Conservation (phyloP, 2,797 vertebrate species). For the Chiroxiphia lanceolata region DNA sequence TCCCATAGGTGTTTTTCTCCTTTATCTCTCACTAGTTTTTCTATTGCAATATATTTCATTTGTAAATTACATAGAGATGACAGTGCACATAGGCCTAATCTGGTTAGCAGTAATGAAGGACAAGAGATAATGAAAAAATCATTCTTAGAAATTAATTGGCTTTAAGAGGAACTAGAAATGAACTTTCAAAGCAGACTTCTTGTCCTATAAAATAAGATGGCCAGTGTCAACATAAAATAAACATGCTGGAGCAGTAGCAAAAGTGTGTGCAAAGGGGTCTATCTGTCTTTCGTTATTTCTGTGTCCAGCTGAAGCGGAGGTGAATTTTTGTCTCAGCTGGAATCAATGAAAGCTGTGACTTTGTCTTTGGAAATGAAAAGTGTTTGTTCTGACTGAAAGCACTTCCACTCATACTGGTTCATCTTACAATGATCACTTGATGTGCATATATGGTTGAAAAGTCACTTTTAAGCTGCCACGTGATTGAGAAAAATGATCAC, state of each 20-base stretch:
- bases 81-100: background rate
- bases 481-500: background rate
- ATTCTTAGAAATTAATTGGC: background rate
- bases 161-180: background rate
- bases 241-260: background rate
- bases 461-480: background rate
- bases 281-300: background rate
- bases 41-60: background rate
- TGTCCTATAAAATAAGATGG: background rate
- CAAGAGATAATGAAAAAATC: background rate
- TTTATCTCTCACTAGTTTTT: background rate
- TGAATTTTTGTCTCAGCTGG: background rate
- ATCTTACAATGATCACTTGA: background rate
- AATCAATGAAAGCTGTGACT: background rate
- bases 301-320: background rate
- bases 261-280: rapidly evolving
- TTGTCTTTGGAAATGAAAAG: background rate
- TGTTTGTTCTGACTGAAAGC: background rate
- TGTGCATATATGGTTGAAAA: background rate
- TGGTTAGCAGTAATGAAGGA: background rate
- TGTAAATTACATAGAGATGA: background rate
- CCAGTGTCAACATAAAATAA: background rate
- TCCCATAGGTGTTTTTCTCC: background rate
- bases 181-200: background rate
- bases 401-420: background rate